Percentiles rank a stretch among this genome's conserved stretches.
These are phyloP conservation scores for Chrysolophus pictus DNA, from an alignment of 2,797 vertebrate genomes.

Conservation along the genomic window DNA sequence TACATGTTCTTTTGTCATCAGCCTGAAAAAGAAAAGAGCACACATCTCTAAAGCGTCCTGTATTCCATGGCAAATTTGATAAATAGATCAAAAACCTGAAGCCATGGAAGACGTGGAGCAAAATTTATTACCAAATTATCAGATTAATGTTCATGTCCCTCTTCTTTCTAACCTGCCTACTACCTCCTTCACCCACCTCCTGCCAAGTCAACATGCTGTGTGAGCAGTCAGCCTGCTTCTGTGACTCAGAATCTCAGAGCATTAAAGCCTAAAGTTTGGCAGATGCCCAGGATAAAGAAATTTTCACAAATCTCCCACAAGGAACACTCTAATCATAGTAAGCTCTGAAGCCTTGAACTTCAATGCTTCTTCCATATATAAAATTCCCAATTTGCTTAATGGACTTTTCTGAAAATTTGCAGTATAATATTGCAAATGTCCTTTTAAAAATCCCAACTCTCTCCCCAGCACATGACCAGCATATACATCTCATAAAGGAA, in stretches of 20 bases:
- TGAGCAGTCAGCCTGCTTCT: slow-evolving; percentile 32
- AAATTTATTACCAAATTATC: neutral
- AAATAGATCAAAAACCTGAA: neutral
- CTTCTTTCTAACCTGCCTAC: neutral
- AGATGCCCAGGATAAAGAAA: slow-evolving; percentile 57
- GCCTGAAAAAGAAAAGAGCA: neutral
- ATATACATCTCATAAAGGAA: neutral
- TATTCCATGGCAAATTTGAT: neutral
- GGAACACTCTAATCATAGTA: slow-evolving; percentile 60
- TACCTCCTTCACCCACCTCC: slow-evolving; percentile 51
- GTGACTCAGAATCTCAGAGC: slow-evolving; percentile 40
- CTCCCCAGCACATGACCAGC: neutral
- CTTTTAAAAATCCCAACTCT: slow-evolving; percentile 1
- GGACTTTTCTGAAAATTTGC: neutral
- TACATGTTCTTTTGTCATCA: neutral
- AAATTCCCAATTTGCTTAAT: slow-evolving; percentile 58
- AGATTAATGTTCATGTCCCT: neutral
- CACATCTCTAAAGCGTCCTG: neutral
- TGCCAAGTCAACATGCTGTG: slow-evolving; percentile 37
- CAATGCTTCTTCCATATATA: slow-evolving; percentile 27
- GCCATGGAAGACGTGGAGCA: neutral
- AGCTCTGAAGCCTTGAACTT: slow-evolving; percentile 58
- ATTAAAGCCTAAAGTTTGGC: slow-evolving; percentile 62
- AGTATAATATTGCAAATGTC: neutral
- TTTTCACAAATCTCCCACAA: slow-evolving; percentile 60